phyloP scores from a whole-genome alignment of 2,888 invertebrate species.

The Leptinotarsa tumamoca region DNA sequence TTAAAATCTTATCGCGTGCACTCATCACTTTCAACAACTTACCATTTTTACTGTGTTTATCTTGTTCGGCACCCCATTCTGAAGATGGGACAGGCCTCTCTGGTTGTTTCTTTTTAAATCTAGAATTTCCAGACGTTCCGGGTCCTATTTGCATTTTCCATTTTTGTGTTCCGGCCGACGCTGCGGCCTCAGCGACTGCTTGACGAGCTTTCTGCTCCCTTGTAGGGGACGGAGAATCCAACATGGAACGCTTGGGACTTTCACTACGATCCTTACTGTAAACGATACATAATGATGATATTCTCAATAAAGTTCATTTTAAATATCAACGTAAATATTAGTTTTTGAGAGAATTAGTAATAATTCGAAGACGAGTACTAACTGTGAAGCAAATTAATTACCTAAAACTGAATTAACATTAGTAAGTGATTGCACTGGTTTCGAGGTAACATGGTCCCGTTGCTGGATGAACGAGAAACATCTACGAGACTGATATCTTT shows the following conservation, averaged over 20 bases:
- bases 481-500: no score
- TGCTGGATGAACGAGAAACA: no score
- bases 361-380: no score
- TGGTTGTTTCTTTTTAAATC: conserved; percentile 75
- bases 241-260: conserved; percentile 58
- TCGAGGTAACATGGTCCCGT: no score
- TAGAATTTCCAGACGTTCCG: conserved; percentile 67
- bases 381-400: no score
- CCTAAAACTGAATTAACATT: no score
- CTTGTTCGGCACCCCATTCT: conserved; percentile 69
- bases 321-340: no score
- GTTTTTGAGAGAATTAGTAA: no score
- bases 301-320: no score
- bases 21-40: conserved; percentile 1
- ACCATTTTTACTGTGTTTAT: conserved; percentile 66
- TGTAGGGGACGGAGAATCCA: conserved; percentile 66
- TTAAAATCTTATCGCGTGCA: background rate
- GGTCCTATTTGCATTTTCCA: conserved; percentile 80
- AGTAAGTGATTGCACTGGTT: no score
- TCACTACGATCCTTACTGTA: conserved; percentile 60
- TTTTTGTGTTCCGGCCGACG: conserved; percentile 70
- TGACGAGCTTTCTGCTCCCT: conserved; percentile 67
- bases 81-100: conserved; percentile 58
- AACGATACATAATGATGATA: conserved; percentile 9
- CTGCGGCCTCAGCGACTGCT: conserved; percentile 67